Percentiles rank a stretch among this genome's conserved stretches.
Conservation (phyloP, 2,888 invertebrate genomes). For the Mesorhabditis sp. region DNA sequence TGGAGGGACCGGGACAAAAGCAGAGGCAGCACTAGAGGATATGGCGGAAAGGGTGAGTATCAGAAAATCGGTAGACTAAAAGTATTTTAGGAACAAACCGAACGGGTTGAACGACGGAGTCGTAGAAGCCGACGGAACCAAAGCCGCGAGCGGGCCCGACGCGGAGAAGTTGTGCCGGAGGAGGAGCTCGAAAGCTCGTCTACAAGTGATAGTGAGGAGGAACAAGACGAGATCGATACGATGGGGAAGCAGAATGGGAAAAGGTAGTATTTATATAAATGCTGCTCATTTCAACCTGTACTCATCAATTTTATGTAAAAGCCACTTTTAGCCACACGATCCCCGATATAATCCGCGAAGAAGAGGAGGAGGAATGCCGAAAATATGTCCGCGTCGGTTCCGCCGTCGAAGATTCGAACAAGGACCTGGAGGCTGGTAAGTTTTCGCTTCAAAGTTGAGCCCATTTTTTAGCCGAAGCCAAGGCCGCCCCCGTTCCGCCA, state of each 20-base stretch:
- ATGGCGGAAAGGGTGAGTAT: conserved; percentile 26
- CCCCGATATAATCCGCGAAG: conserved; percentile 3
- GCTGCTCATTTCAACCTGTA: background rate
- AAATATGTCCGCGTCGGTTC: conserved; percentile 23
- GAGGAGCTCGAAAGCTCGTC: background rate
- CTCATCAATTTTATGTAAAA: background rate
- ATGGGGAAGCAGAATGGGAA: conserved; percentile 10
- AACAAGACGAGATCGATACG: conserved; percentile 9
- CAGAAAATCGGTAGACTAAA: background rate
- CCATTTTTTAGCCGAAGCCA: background rate
- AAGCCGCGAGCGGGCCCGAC: background rate
- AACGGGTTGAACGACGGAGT: background rate
- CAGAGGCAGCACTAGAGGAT: conserved; percentile 37
- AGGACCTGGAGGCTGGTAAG: conserved; percentile 7
- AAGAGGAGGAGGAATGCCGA: conserved; percentile 20
- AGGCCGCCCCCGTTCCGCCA: background rate
- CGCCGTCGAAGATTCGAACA: conserved; percentile 19
- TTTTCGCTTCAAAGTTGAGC: background rate
- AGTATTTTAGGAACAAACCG: background rate
- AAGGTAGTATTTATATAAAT: background rate
- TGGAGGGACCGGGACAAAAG: conserved; percentile 39
- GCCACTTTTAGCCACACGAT: too few species aligned
- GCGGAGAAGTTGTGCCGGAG: background rate
- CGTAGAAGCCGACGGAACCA: background rate
- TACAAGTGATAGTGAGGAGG: background rate